These are phyloP conservation scores for Drosophila nigrodunni DNA, from an alignment of 1,140 invertebrate species.

Conservation along the genomic window DNA sequence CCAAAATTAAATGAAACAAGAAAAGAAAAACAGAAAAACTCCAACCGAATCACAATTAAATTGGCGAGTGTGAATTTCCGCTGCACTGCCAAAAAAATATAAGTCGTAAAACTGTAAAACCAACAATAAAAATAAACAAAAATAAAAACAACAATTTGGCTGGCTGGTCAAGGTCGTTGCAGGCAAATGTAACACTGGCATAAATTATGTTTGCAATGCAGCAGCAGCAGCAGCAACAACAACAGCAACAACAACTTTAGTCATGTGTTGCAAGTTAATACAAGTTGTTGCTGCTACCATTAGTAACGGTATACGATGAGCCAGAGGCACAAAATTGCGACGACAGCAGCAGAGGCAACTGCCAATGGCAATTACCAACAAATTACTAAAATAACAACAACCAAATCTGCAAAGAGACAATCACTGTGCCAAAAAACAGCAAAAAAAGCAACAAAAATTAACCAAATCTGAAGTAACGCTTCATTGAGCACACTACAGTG, in stretches of 20 bases:
- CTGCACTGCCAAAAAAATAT: constrained; percentile 41
- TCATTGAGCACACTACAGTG: constrained; percentile 20
- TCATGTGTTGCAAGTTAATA: too few species aligned
- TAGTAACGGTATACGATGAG: constrained; percentile 56
- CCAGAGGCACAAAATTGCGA: constrained; percentile 54
- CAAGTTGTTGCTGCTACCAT: constrained; percentile 17
- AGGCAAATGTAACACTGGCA: constrained; percentile 74
- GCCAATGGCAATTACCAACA: constrained; percentile 35
- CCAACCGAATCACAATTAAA: constrained; percentile 61
- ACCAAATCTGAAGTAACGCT: constrained; percentile 21
- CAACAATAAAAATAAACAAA: constrained; percentile 31
- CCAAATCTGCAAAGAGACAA: constrained; percentile 23
- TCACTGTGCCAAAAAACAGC: constrained; percentile 3
- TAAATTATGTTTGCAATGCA: constrained; percentile 68
- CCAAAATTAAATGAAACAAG: constrained; percentile 4
- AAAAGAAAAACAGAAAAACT: constrained; percentile 26
- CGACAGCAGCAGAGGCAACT: constrained; percentile 31
- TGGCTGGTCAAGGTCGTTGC: constrained; percentile 73
- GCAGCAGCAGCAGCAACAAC: constrained; percentile 29
- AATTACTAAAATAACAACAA: constrained; percentile 36
- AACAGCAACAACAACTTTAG: constrained; percentile 9
- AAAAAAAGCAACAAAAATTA: constrained; percentile 7
- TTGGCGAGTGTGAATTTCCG: constrained; percentile 78
- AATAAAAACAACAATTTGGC: constrained; percentile 55
- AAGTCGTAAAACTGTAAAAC: constrained; percentile 18